phyloP scores from a whole-genome alignment of 2,797 vertebrate species.

The Poecilia wingei region DNA sequence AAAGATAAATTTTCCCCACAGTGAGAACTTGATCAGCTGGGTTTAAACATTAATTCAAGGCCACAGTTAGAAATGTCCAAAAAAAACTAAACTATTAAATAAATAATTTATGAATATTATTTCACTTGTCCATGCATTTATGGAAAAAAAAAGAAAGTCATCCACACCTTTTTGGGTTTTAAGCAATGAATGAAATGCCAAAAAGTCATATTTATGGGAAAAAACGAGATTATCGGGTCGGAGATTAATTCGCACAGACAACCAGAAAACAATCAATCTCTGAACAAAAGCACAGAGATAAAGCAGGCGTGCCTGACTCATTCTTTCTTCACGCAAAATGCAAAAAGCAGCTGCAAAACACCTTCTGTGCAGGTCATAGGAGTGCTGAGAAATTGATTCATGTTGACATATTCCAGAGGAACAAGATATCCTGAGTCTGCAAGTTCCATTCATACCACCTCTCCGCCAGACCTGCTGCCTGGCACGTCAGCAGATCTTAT shows the following conservation, averaged over 20 bases:
- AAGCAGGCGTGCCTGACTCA: constrained; percentile 25
- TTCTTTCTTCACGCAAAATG: constrained; percentile 42
- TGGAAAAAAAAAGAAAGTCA: neutral
- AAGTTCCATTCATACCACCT: constrained; percentile 79
- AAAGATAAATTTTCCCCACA: constrained; percentile 40
- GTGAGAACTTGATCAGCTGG: constrained; percentile 45
- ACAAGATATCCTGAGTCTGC: constrained; percentile 75
- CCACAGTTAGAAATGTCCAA: constrained; percentile 35
- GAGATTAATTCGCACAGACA: constrained; percentile 6
- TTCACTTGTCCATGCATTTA: constrained; percentile 2
- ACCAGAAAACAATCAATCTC: constrained; percentile 57
- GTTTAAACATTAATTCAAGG: constrained; percentile 67
- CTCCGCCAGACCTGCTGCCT: constrained; percentile 59
- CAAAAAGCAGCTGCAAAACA: constrained; percentile 48
- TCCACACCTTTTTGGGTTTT: neutral
- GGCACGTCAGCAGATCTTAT: constrained; percentile 75
- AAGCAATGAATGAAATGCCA: constrained; percentile 19
- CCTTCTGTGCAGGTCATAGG: constrained; percentile 58
- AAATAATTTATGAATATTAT: constrained; percentile 53
- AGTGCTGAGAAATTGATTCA: constrained; percentile 64
- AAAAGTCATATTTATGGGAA: neutral
- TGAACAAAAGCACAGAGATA: constrained; percentile 54
- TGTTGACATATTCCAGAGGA: constrained; percentile 71
- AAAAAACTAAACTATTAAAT: constrained; percentile 41
- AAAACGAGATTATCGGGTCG: neutral